Percentiles rank a stretch among this genome's conserved stretches.
phyloP scores from a whole-genome alignment of 2,888 invertebrate genomes.

The Phlogophora meticulosa region DNA sequence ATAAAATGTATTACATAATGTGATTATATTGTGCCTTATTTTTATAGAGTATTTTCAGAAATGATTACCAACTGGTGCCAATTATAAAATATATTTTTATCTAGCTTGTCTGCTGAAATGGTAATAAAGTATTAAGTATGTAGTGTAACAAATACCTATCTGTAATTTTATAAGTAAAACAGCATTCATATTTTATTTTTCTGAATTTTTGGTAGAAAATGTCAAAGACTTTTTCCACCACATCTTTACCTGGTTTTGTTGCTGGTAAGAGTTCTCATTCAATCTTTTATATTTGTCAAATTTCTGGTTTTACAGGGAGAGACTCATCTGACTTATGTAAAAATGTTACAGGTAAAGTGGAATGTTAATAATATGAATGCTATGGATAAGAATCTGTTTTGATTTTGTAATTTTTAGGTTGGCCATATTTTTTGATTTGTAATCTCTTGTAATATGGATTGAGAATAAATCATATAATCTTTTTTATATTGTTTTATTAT shows the following conservation, averaged over 20 bases:
- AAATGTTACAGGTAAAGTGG: slow-evolving; percentile 1
- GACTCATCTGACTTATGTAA: slow-evolving; percentile 15
- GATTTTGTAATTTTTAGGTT: slow-evolving; percentile 62
- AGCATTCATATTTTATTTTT: slow-evolving; percentile 31
- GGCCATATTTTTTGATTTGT: slow-evolving; percentile 80
- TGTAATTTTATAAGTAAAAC: slow-evolving; percentile 37
- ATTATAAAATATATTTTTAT: slow-evolving; percentile 72
- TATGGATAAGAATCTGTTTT: slow-evolving; percentile 45
- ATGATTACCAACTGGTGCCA: slow-evolving; percentile 86
- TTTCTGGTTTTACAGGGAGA: slow-evolving; percentile 49
- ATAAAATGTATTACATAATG: slow-evolving; percentile 69
- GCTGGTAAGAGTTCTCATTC: slow-evolving; percentile 23
- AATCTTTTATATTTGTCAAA: slow-evolving; percentile 19
- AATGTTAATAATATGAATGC: slow-evolving; percentile 36
- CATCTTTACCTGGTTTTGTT: background rate
- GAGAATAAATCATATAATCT: slow-evolving; percentile 78
- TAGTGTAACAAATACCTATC: slow-evolving; percentile 31
- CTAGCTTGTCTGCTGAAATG: slow-evolving; percentile 40
- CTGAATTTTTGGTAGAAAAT: background rate
- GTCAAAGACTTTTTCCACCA: slow-evolving; percentile 8
- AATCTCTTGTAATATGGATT: slow-evolving; percentile 71
- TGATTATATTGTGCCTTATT: slow-evolving; percentile 86
- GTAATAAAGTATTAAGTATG: slow-evolving; percentile 35
- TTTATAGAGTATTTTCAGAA: slow-evolving; percentile 68
- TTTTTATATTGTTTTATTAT: slow-evolving; percentile 46